phyloP scores from a whole-genome alignment of 1,140 invertebrate species.

The Agrilus planipennis region DNA sequence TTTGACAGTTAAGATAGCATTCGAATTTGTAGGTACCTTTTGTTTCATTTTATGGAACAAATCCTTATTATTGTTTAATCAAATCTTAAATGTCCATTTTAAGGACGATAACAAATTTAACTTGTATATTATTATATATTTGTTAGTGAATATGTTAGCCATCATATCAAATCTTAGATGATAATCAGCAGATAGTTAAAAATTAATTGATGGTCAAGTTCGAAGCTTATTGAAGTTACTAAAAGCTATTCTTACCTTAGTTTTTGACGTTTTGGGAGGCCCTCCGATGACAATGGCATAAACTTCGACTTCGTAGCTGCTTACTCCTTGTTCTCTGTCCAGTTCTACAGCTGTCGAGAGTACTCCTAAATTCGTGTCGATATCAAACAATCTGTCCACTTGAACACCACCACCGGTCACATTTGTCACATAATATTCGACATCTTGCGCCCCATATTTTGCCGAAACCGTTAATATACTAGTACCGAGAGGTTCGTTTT shows the following conservation, averaged over 20 bases:
- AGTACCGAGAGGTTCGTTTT: slow-evolving; percentile 78
- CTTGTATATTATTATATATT: too few relatives aligned
- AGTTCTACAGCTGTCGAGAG: slow-evolving; percentile 72
- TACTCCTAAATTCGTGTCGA: slow-evolving; percentile 80
- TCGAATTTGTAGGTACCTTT: too few relatives aligned
- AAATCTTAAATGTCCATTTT: too few relatives aligned
- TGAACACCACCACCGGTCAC: slow-evolving; percentile 65
- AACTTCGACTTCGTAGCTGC: slow-evolving; percentile 70
- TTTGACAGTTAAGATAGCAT: too few relatives aligned
- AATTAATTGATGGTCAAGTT: too few relatives aligned
- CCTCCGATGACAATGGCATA: slow-evolving; percentile 61
- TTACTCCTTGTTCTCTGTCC: slow-evolving; percentile 72
- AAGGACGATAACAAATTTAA: too few relatives aligned
- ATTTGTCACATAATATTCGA: slow-evolving; percentile 89
- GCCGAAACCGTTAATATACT: slow-evolving; percentile 70
- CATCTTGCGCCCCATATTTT: slow-evolving; percentile 41
- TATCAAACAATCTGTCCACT: slow-evolving; percentile 74
- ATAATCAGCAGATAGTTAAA: too few relatives aligned
- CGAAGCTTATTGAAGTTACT: too few relatives aligned
- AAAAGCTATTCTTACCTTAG: slow-evolving; percentile 77
- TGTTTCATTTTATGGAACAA: too few relatives aligned
- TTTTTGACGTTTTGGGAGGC: slow-evolving; percentile 57
- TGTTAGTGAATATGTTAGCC: too few relatives aligned
- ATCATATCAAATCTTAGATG: too few relatives aligned
- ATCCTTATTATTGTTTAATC: too few relatives aligned